These are phyloP conservation scores for Habroteleia sp. DNA, from an alignment of 2,888 invertebrate species.

Conservation along the genomic window DNA sequence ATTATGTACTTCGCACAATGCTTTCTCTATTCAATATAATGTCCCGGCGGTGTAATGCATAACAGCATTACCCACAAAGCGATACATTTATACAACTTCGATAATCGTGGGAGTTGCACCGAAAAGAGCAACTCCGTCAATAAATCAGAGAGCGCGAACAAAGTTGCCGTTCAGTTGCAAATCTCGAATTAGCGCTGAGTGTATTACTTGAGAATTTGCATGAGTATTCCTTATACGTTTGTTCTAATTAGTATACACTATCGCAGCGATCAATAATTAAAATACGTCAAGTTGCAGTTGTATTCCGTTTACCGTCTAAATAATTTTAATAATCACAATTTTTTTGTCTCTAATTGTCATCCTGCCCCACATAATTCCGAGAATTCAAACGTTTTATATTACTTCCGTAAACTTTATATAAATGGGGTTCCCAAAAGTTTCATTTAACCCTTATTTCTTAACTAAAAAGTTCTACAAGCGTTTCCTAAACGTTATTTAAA, in stretches of 20 bases:
- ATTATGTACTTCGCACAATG: conserved; percentile 18
- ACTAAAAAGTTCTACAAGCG: too few relatives aligned
- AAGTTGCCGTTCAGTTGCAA: conserved; percentile 52
- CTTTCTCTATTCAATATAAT: conserved; percentile 34
- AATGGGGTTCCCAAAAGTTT: too few relatives aligned
- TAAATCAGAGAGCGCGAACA: conserved; percentile 56
- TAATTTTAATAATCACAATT: too few relatives aligned
- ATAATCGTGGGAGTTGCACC: conserved; percentile 48
- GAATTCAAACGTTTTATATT: too few relatives aligned
- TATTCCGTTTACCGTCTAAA: too few relatives aligned
- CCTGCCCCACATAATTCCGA: too few relatives aligned
- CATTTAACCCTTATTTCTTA: too few relatives aligned
- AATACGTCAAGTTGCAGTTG: conserved; percentile 32
- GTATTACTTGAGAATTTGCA: conserved; percentile 55
- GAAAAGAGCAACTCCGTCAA: conserved; percentile 47
- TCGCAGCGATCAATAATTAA: conserved; percentile 54
- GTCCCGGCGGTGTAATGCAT: conserved; percentile 20
- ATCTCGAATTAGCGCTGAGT: conserved; percentile 54
- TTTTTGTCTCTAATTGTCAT: too few relatives aligned
- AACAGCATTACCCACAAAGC: conserved; percentile 49
- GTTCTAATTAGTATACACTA: conserved; percentile 52
- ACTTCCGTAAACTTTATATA: too few relatives aligned
- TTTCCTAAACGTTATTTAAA: too few relatives aligned
- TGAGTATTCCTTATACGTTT: conserved; percentile 33
- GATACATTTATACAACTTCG: conserved; percentile 54